These are phyloP conservation scores for Dendrolimus houi DNA, from an alignment of 2,888 invertebrate species.

Conservation along the genomic window DNA sequence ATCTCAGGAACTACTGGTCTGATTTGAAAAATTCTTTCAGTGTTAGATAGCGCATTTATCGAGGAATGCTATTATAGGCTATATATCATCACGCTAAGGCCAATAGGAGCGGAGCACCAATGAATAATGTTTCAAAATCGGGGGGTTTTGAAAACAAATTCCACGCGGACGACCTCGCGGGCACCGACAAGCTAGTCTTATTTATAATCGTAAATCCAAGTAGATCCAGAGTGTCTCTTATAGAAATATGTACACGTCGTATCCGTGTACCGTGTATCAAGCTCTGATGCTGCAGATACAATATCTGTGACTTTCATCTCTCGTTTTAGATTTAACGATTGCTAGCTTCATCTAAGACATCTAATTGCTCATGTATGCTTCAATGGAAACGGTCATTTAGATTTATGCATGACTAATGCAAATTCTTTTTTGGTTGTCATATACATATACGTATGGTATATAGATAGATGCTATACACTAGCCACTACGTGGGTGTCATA, in stretches of 20 bases:
- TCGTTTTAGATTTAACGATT: constrained; percentile 65
- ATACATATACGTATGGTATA: neutral
- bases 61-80: too few species aligned
- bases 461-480: neutral
- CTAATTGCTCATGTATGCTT: constrained; percentile 67
- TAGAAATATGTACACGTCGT: constrained; percentile 1
- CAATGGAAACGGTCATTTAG: constrained; percentile 46
- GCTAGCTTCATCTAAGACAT: constrained; percentile 64
- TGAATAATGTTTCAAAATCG: too few species aligned
- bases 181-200: too few species aligned
- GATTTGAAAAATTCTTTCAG: too few species aligned
- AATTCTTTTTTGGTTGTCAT: constrained; percentile 15
- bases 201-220: neutral
- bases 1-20: too few species aligned
- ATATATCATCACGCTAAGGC: too few species aligned
- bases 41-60: too few species aligned
- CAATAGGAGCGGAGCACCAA: too few species aligned
- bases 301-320: constrained; percentile 71
- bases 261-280: constrained; percentile 21
- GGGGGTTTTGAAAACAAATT: too few species aligned
- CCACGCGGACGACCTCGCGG: too few species aligned
- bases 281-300: constrained; percentile 30
- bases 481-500: neutral
- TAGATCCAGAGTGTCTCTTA: neutral
- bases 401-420: constrained; percentile 50